Conservation (phyloP, 53 echinoderm and acorn worm species). For the Glandiceps talaboti region DNA sequence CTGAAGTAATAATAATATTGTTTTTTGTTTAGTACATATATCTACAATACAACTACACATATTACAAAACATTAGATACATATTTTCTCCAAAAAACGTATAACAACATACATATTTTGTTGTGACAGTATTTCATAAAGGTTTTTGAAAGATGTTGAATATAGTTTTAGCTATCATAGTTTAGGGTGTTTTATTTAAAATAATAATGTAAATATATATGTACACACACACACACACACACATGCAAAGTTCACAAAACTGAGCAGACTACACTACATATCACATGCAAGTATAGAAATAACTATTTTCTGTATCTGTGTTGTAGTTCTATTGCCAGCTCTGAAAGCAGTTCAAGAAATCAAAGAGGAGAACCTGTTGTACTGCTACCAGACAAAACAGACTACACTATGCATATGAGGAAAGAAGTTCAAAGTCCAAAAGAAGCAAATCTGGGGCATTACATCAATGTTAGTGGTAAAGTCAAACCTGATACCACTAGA, state of each 20-base stretch:
- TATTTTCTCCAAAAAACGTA: too few species aligned
- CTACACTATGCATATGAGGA: conserved; percentile 75
- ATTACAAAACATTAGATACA: too few species aligned
- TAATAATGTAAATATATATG: not conserved
- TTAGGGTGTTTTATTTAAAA: too few species aligned
- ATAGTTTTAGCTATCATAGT: too few species aligned
- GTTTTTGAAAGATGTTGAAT: too few species aligned
- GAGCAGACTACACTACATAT: conserved; percentile 51
- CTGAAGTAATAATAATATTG: too few species aligned
- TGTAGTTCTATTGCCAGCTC: not conserved
- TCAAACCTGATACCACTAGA: conserved; percentile 45
- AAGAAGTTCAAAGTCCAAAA: conserved; percentile 23
- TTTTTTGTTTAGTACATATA: too few species aligned
- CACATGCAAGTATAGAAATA: too few species aligned
- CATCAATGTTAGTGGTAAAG: conserved; percentile 27
- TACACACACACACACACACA: not conserved
- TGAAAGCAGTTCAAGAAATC: conserved; percentile 24
- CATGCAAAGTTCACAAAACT: conserved; percentile 16
- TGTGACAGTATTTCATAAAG: too few species aligned
- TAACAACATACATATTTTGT: too few species aligned
- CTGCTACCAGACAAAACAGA: conserved; percentile 54
- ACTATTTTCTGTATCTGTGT: too few species aligned
- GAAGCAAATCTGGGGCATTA: conserved; percentile 44
- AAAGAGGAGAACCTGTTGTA: conserved; percentile 60
- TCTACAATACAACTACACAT: too few species aligned